Evolutionary conservation across 1,140 invertebrate genomes (phyloP).

Genomic region (Microplitis mediator): DNA sequence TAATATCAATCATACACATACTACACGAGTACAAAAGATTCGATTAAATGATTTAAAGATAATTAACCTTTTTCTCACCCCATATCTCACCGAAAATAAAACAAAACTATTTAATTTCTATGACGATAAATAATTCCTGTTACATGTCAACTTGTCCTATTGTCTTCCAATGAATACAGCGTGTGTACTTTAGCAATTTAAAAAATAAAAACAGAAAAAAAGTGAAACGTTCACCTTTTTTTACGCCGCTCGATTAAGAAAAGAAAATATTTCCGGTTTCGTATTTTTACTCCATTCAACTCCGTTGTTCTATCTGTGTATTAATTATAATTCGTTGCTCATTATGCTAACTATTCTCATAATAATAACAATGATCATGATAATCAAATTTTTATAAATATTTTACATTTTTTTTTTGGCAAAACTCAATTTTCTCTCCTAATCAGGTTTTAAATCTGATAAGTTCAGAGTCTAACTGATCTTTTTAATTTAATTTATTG

Average conservation of each 20-base stretch:
- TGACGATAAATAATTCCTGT: not conserved
- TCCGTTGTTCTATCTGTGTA: not conserved
- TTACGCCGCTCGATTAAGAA: conserved; percentile 5
- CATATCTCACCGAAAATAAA: not conserved
- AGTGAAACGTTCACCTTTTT: conserved; percentile 11
- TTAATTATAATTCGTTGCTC: not conserved
- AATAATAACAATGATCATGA: too few relatives aligned
- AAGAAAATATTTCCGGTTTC: conserved; percentile 16
- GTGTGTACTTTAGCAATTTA: conserved; percentile 3
- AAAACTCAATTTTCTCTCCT: too few relatives aligned
- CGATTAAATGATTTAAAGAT: not conserved
- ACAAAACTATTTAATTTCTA: not conserved
- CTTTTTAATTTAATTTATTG: too few relatives aligned
- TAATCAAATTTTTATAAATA: too few relatives aligned
- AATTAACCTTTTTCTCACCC: conserved; percentile 17
- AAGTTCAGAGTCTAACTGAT: too few relatives aligned
- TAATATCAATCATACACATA: not conserved
- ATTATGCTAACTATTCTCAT: not conserved
- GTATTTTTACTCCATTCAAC: not conserved
- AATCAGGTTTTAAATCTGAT: too few relatives aligned
- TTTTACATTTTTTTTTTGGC: too few relatives aligned
- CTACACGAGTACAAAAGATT: not conserved
- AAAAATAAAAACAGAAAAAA: conserved; percentile 10
- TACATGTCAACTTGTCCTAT: conserved; percentile 13
- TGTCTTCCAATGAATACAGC: not conserved